Base-by-base conservation (phyloP, 2,113 vertebrate genomes). In the Catharus bicknelli region DNA sequence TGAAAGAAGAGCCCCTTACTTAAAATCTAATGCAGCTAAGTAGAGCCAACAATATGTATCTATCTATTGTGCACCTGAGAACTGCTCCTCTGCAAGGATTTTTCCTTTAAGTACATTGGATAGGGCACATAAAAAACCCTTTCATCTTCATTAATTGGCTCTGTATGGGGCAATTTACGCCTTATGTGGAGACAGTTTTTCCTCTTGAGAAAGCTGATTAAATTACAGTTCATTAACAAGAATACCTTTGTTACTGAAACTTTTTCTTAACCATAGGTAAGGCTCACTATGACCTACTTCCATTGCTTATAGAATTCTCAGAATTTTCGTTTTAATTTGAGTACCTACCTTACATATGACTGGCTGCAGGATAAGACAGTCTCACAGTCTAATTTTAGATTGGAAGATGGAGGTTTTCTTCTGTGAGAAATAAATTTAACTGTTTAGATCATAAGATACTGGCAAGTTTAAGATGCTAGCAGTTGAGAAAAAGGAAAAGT, bases 301-400 rank as follows among this genome's bases (percentile, higher is more conserved):
- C 84, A 91, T 75, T 88, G 90, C 80, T 95, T 95, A 95, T 87
- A 92, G 58, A 93, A 77, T 90, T 96, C 87, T 95, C 91, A 95
- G 82, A 90, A 88, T 95, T 95, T 58, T 96, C 77, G 73, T 58
- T 90, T 91, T 97, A 95, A 96, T 94, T 97, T 97, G 95, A 97
- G 93, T 90, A 95, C 62, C 63, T 96, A 93, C 64, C 82, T 94
- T 94, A 92, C 59, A 80, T 93, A 93, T 77, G 90, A 97, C 86
- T 97, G 92, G 87, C 84, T 93, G 50, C 48, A 92, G 78, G 81
- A 92, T 83, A 90, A 97, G 92, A 90, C 66, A 96, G 86, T 91
- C 94, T 96, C 91, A 90, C 68, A 96, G 86, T 91, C 92, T 96
- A 97, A 97, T 96, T 97, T 97, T 97, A 97, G 96, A 48, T 42